Evolutionary conservation across 2,113 vertebrate species (phyloP), one percentile per base, ranked within the genome.

Genomic region (Prolemur simus): DNA sequence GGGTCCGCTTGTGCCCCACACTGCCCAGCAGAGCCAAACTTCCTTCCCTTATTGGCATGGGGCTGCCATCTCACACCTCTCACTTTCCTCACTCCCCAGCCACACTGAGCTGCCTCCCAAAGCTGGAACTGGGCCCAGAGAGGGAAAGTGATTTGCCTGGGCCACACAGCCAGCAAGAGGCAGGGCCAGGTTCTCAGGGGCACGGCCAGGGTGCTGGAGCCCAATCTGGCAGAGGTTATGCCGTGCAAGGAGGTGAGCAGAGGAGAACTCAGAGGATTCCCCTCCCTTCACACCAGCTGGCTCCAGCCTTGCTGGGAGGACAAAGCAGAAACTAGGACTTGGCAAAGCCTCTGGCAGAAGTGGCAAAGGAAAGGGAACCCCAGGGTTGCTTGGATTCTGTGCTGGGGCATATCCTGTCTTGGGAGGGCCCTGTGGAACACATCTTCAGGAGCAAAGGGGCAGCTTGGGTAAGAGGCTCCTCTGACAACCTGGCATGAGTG

Each of bases 71-170:
- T 84, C 63, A 88, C 89, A 85, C 88, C 89, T 89, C 74, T 52
- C 39, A 20, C n/a, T 14, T 34, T n/a, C 85, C 68, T 66, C 56
- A 34, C 66, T 86, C 54, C 54, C 13, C 9, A 39, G 58, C 80
- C 49, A 60, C 82, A 73, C 54, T 39, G 34, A 85, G 71, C 74
- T 68, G 88, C 77, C 69, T 64, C 77, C 64, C 52, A 89, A 89
- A 80, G 56, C 83, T 95, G 86, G 91, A 93, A 25, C 29, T 12
- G 52, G 49, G 73, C 77, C 95, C 93, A 87, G 97, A 91, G 84
- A 96, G 10, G n/a, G 77, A n/a, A 74, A 68, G 12, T 7, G 21
- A 78, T 42, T 25, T 66, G 63, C 64, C 63, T 0, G 1, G 87
- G 76, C 54, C 63, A 80, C 94, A 95, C 42, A 60, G 73, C 77